Percentiles rank a stretch among this genome's conserved stretches.
These are phyloP conservation scores for Hypsopygia costalis DNA, from an alignment of 2,888 invertebrate genomes.

Conservation along the genomic window DNA sequence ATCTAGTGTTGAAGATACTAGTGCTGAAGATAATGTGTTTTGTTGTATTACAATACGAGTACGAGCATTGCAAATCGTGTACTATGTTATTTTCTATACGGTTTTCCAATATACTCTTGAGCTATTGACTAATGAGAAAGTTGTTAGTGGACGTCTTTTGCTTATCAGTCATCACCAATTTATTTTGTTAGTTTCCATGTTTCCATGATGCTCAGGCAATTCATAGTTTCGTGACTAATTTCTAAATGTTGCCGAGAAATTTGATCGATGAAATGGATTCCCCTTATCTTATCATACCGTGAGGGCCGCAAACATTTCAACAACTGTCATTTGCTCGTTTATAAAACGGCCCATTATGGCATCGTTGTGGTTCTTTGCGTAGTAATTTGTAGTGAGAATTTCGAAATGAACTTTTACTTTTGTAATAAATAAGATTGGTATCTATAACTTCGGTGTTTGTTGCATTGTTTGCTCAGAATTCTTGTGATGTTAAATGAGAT, in stretches of 20 bases:
- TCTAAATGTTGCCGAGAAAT: too few relatives aligned
- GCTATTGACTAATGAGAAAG: too few relatives aligned
- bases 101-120: too few relatives aligned
- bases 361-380: background rate
- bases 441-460: background rate
- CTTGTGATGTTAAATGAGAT: background rate
- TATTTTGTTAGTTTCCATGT: too few relatives aligned
- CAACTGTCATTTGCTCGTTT: background rate
- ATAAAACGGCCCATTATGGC: background rate
- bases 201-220: too few relatives aligned
- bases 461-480: background rate
- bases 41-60: background rate
- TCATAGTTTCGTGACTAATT: too few relatives aligned
- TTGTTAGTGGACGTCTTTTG: too few relatives aligned
- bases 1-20: background rate
- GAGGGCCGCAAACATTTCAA: background rate
- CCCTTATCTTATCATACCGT: background rate
- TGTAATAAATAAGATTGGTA: background rate
- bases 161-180: too few relatives aligned
- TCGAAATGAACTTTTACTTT: background rate
- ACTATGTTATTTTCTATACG: constrained; percentile 4
- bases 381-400: background rate
- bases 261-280: too few relatives aligned
- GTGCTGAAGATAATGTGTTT: constrained; percentile 7
- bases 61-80: background rate